Percentiles rank a stretch among this genome's conserved stretches.
These are phyloP conservation scores for Ammodytes dubius DNA, from an alignment of 2,113 vertebrate genomes.

Conservation along the genomic window DNA sequence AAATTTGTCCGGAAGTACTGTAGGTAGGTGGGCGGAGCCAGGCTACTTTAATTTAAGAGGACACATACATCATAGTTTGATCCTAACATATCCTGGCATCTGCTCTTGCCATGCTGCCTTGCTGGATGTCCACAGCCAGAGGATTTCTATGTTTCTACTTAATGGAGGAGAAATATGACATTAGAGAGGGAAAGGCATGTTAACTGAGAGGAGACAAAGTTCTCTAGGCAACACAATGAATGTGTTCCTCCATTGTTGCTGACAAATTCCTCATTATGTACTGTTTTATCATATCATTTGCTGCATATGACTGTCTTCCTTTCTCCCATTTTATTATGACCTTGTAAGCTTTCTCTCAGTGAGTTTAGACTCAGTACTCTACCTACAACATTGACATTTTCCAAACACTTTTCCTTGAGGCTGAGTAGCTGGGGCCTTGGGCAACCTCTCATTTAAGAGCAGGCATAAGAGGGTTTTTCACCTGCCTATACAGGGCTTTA, in stretches of 20 bases:
- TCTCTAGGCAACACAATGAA: conserved; percentile 18
- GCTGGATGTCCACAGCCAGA: not conserved
- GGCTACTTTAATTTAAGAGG: not conserved
- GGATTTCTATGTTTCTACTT: not conserved
- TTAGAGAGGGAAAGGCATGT: conserved; percentile 1
- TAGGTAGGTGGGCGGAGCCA: too few relatives aligned
- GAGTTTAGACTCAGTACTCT: conserved; percentile 22
- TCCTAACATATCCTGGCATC: not conserved
- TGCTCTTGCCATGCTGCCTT: not conserved
- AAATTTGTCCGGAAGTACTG: too few relatives aligned
- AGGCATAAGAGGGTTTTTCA: conserved; percentile 32
- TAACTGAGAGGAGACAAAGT: conserved; percentile 16
- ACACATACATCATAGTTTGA: not conserved
- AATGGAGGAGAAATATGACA: not conserved
- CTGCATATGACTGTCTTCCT: not conserved
- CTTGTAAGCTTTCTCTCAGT: conserved; percentile 19
- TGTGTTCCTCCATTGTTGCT: conserved; percentile 13
- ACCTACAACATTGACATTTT: conserved; percentile 22
- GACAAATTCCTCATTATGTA: not conserved
- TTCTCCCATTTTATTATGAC: conserved; percentile 18
- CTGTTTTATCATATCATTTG: conserved; percentile 23
- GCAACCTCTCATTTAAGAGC: conserved; percentile 29
- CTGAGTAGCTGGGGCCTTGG: conserved; percentile 22
- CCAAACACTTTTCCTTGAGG: conserved; percentile 6
- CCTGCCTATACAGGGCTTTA: conserved; percentile 1